Evolutionary conservation across 92 coral and sea anemone genomes (phyloP), one percentile per base, ranked within the genome.

Genomic region (Heliopora coerulea): DNA sequence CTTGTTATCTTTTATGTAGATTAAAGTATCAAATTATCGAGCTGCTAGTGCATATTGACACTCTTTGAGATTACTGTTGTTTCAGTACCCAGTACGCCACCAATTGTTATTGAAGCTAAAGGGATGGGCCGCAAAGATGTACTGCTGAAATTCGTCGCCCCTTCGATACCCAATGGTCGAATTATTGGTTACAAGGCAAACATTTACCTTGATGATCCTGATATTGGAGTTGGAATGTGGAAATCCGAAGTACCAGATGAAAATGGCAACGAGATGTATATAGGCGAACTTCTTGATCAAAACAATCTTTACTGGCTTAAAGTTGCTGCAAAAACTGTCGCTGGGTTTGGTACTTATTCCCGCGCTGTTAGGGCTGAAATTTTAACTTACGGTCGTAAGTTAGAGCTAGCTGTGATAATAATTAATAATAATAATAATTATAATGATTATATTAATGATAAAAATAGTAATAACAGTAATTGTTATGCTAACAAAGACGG

Each of bases 341-440:
- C 61, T 66, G 96, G 96, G 42, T 67, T 25, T 44, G 99, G 99
- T 59, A 84, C 87, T 41, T 86, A 79, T 77, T 83, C 96, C 25
- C 73, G 72, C 2, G 63, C 59, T 29, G 68, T 72, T 57, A 68
- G 88, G 59, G 87, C 34, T 41, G 62, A 67, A 75, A 90, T 96
- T 24, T 79, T 90, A 40, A 83, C 52, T 65, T 90, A 73, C 62
- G 96, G 90, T 75, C 68, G 99, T 95, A 86, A 95, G 99, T 95
- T 31, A 12, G n/a, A 18, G n/a, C n/a, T n/a, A n/a, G n/a, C n/a
- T n/a, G n/a, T n/a, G n/a, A n/a, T n/a, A n/a, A n/a, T n/a, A n/a
- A n/a, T n/a, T n/a, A n/a, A n/a, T n/a, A n/a, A n/a, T n/a, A n/a
- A n/a, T n/a, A n/a, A n/a, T n/a, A n/a, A n/a, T n/a, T n/a, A n/a